A percentile compares a stretch with the other conserved stretches of the same genome.
These are phyloP conservation scores for Passerina amoena DNA, from an alignment of 2,113 vertebrate genomes.

Conservation along the genomic window DNA sequence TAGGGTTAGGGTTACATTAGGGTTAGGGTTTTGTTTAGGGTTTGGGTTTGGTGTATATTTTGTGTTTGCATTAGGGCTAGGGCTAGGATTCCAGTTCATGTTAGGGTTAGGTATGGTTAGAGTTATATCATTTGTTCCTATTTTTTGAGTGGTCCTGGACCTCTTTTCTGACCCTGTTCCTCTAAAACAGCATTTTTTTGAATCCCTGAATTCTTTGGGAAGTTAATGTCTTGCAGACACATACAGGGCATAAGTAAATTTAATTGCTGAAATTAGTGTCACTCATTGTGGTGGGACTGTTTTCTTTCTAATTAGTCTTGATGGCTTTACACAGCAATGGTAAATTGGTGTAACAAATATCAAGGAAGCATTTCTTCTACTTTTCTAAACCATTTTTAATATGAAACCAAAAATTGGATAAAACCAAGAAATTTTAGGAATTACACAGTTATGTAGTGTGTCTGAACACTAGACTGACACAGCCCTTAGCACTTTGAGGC, in stretches of 20 bases:
- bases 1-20: too few relatives aligned
- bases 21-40: too few relatives aligned
- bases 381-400: background rate
- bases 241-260: background rate
- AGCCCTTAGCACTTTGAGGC: background rate
- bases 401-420: background rate
- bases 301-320: background rate
- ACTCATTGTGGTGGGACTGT: background rate
- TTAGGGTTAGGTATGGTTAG: too few relatives aligned
- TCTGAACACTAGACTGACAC: background rate
- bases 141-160: background rate
- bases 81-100: too few relatives aligned
- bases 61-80: too few relatives aligned
- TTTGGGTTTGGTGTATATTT: too few relatives aligned
- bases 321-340: background rate
- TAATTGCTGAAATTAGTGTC: background rate
- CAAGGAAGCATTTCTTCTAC: background rate
- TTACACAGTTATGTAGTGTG: background rate
- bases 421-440: background rate
- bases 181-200: background rate
- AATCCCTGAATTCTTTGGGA: background rate
- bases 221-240: background rate
- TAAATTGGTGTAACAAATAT: background rate
- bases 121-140: too few relatives aligned
- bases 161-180: accelerated